Evolutionary conservation across 2,113 vertebrate species (phyloP).

Genomic region (Orcinus orca): DNA sequence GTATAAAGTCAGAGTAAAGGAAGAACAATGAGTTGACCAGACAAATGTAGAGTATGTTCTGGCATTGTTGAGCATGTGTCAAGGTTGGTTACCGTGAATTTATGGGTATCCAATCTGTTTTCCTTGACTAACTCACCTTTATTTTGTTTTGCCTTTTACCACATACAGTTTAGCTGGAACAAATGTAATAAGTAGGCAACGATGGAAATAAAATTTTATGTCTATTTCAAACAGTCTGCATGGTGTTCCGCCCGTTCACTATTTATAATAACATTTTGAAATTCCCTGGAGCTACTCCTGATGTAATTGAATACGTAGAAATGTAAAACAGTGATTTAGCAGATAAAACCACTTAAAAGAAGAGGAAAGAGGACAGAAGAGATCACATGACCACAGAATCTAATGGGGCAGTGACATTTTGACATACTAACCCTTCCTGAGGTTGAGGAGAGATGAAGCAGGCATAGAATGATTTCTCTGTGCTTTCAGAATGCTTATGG

Average conservation of each 20-base stretch:
- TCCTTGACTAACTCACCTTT: background rate
- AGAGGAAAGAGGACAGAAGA: background rate
- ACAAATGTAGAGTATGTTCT: background rate
- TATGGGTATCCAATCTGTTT: background rate
- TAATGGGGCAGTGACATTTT: background rate
- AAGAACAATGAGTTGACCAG: background rate
- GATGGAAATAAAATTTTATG: background rate
- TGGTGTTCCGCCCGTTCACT: background rate
- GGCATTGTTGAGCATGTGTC: background rate
- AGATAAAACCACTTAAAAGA: background rate
- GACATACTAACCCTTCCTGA: background rate
- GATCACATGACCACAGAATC: background rate
- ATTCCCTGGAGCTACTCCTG: background rate
- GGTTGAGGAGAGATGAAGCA: background rate
- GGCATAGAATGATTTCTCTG: background rate
- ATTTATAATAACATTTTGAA: background rate
- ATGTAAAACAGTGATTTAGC: background rate
- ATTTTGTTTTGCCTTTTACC: background rate
- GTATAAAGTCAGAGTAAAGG: background rate
- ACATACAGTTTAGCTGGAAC: background rate
- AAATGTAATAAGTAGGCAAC: background rate
- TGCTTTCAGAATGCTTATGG: background rate
- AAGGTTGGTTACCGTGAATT: background rate
- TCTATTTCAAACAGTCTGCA: background rate
- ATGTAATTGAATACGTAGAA: background rate